Evolutionary conservation across 2,797 vertebrate species (phyloP).

Genomic region (Molothrus ater): DNA sequence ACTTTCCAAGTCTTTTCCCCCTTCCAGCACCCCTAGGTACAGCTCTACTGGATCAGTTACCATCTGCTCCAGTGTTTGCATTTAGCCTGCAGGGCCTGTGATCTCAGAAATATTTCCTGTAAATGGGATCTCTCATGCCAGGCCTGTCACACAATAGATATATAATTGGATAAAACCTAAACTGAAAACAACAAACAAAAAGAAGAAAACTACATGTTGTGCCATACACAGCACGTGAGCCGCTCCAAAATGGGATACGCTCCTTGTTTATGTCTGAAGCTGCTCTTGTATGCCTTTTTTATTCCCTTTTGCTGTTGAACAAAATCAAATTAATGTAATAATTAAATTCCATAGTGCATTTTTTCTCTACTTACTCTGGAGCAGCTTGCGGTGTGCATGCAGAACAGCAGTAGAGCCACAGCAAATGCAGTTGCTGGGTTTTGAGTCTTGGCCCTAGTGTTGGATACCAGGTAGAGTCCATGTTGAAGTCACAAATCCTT

Average conservation of each 20-base stretch:
- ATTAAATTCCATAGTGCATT: conserved; percentile 7
- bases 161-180: conserved; percentile 77
- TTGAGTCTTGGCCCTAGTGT: background rate
- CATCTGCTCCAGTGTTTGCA: conserved; percentile 86
- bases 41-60: conserved; percentile 76
- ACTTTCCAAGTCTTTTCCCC: conserved; percentile 68
- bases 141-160: conserved; percentile 78
- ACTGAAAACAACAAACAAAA: conserved; percentile 75
- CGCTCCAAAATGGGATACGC: background rate
- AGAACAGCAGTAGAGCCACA: background rate
- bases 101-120: conserved; percentile 84
- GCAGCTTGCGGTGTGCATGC: background rate
- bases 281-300: conserved; percentile 33
- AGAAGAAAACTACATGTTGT: conserved; percentile 44
- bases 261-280: conserved; percentile 56
- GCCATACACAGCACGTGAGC: background rate
- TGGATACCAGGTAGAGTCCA: background rate
- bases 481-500: background rate
- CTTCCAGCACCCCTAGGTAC: conserved; percentile 77
- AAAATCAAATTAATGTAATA: conserved; percentile 40
- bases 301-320: conserved; percentile 4
- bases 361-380: background rate
- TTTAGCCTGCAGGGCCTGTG: conserved; percentile 79
- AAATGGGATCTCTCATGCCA: conserved; percentile 76
- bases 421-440: background rate